Conservation (phyloP, 2,113 vertebrate genomes). For the Dolichallabes microphthalmus region DNA sequence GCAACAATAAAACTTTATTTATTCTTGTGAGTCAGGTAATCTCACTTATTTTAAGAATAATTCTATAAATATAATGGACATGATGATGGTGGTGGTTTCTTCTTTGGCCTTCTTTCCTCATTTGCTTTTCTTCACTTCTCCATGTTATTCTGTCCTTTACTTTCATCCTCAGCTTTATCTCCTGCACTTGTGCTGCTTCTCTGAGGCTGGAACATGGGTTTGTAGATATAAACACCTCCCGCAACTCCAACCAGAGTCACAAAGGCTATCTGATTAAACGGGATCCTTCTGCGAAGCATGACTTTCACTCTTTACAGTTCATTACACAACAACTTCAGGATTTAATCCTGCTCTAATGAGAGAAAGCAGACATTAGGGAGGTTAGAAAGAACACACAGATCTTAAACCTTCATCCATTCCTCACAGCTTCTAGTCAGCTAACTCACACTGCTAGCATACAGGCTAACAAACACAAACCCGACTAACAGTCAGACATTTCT, state of each 20-base stretch:
- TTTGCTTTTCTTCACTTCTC: background rate
- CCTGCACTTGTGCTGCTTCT: conserved; percentile 21
- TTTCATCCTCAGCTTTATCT: background rate
- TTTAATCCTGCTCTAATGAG: background rate
- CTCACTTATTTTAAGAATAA: background rate
- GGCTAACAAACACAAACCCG: background rate
- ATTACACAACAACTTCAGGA: background rate
- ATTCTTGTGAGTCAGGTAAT: background rate
- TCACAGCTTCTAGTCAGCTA: background rate
- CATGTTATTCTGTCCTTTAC: background rate
- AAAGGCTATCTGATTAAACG: conserved; percentile 70
- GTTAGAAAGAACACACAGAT: background rate
- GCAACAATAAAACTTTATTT: background rate
- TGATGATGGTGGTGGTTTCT: background rate
- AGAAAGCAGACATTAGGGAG: background rate
- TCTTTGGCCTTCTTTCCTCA: background rate
- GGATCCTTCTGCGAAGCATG: conserved; percentile 71
- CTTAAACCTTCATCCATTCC: background rate
- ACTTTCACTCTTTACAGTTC: background rate
- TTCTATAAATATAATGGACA: background rate
- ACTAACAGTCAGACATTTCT: background rate
- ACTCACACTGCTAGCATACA: background rate
- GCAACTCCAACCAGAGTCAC: conserved; percentile 74
- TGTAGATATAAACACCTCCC: conserved; percentile 86
- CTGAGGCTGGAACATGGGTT: conserved; percentile 71